Conservation (phyloP, 1,140 invertebrate genomes). For the Heliothis virescens region DNA sequence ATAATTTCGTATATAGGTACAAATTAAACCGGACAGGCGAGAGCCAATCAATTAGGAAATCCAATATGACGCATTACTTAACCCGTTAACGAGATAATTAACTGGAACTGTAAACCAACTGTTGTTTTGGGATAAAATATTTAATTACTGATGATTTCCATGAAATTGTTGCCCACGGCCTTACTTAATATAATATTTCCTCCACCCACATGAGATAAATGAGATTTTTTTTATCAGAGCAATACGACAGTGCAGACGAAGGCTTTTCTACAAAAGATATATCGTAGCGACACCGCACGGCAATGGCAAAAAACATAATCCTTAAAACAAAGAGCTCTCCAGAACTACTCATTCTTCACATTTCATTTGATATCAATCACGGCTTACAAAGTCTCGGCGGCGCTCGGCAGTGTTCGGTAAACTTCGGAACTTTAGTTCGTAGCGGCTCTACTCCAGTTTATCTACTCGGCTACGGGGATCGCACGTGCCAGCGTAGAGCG, state of each 20-base stretch:
- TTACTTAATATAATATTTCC: too few species aligned
- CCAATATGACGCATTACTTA: constrained; percentile 26
- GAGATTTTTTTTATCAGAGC: constrained; percentile 16
- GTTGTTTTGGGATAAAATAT: neutral
- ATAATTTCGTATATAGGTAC: neutral
- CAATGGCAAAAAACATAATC: constrained; percentile 69
- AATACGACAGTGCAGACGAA: constrained; percentile 24
- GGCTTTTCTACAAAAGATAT: constrained; percentile 51
- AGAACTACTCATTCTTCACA: constrained; percentile 83
- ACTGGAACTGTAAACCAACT: constrained; percentile 1
- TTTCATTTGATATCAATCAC: constrained; percentile 86
- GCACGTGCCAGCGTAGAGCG: constrained; percentile 66
- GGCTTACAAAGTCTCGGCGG: constrained; percentile 72
- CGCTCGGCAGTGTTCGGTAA: constrained; percentile 72
- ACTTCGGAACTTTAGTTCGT: constrained; percentile 70
- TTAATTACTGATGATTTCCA: too few species aligned
- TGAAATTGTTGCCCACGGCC: too few species aligned
- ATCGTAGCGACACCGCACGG: constrained; percentile 42
- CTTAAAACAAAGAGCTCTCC: constrained; percentile 80
- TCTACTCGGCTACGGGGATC: constrained; percentile 67
- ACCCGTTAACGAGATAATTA: constrained; percentile 26
- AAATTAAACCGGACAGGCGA: neutral
- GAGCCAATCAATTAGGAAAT: constrained; percentile 27
- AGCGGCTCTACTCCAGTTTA: constrained; percentile 72
- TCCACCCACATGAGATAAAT: neutral